Evolutionary conservation across 2,888 invertebrate genomes (phyloP).

Genomic region (Pachycephus smyrnensis): DNA sequence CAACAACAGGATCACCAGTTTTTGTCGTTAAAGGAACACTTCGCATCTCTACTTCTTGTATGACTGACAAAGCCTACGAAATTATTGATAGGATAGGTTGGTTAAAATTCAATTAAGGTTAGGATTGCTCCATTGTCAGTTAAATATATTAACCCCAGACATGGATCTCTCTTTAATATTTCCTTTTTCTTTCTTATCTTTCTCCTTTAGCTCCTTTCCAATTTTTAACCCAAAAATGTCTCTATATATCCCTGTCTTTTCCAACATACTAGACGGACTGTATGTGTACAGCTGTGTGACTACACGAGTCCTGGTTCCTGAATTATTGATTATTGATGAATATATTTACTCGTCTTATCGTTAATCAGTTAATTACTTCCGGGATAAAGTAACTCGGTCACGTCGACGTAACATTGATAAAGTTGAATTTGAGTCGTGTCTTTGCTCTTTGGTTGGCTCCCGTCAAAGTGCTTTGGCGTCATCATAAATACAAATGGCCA

Average conservation of each 20-base stretch:
- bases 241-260: constrained; percentile 39
- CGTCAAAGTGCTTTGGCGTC: not conserved
- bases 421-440: constrained; percentile 19
- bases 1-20: constrained; percentile 43
- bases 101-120: not conserved
- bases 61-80: not conserved
- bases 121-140: not conserved
- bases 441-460: constrained; percentile 14
- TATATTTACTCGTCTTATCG: not conserved
- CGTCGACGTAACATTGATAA: constrained; percentile 49
- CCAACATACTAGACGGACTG: constrained; percentile 33
- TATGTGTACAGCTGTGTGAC: constrained; percentile 40
- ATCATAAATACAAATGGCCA: constrained; percentile 54
- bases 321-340: constrained; percentile 1
- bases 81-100: not conserved
- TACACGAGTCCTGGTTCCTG: constrained; percentile 43
- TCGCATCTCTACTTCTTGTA: not conserved
- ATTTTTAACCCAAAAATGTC: constrained; percentile 33
- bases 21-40: constrained; percentile 35
- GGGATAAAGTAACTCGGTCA: constrained; percentile 52
- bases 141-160: constrained; percentile 4
- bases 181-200: constrained; percentile 34
- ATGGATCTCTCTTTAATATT: constrained; percentile 15
- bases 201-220: not conserved
- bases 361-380: constrained; percentile 43